Evolutionary conservation across 1,140 invertebrate genomes (phyloP), one percentile per base, ranked within the genome.

Genomic region (Heliothis subflexa): DNA sequence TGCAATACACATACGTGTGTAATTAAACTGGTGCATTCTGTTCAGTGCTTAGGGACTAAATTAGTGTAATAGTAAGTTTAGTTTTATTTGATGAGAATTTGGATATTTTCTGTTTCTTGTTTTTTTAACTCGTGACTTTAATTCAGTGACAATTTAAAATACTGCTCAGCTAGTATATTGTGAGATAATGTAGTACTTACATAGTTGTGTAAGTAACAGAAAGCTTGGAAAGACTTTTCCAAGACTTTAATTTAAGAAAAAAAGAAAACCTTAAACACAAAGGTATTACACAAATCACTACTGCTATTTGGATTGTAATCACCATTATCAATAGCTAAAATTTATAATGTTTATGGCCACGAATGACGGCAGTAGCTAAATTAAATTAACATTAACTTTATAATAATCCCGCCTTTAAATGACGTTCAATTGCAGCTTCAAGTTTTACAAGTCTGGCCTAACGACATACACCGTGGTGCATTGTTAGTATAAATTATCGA

Each of bases 401-500:
- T 73, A 55, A 59, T 73, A 73, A 25, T 73, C 55, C 3, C 14
- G 54, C 3, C 11, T 25, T 25, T 73, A 57, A 57, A 73, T 61
- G 52, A 73, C 33, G 52, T 73, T 25, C 71, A 73, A 75, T 52
- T 75, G 59, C 47, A 33, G 47, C 21, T 12, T 1, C 28, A 52
- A 75, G 33, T 73, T 75, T 64, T 50, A 75, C 47, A 75, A 75
- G 59, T 45, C 45, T 14, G 33, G 4, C 18, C 10, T 10, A 55
- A 77, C 49, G 52, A 49, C 55, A 33, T 66, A 66, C 18, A 64
- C n/a, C 9, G 61, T 11, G 14, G 12, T 21, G 74, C 61, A 76
- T 77, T 77, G 61, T 77, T 68, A 45, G 62, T 72, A 71, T 77
- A 77, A 77, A 77, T 78, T 78, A 78, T 78, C 54, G 76, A 78